Percentiles rank a stretch among this genome's conserved stretches.
Evolutionary conservation across 2,888 invertebrate genomes (phyloP).

Genomic region (Thereva unica): DNA sequence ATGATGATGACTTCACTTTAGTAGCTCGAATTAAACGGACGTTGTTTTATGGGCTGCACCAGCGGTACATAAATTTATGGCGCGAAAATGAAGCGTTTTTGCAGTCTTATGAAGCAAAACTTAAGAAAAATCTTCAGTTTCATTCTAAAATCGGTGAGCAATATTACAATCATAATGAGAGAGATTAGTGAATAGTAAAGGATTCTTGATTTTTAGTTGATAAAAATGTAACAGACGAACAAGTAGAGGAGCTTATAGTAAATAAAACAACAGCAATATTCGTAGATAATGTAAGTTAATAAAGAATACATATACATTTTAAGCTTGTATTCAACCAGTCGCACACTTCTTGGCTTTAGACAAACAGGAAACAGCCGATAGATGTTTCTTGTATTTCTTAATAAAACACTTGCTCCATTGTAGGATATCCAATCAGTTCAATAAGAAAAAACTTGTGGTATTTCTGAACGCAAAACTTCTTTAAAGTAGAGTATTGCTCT

Average conservation of each 20-base stretch:
- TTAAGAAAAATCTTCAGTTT: slow-evolving; percentile 55
- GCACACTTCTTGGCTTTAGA: neutral
- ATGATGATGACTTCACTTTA: slow-evolving; percentile 52
- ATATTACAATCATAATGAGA: slow-evolving; percentile 8
- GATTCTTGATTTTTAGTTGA: slow-evolving; percentile 49
- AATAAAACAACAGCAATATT: slow-evolving; percentile 57
- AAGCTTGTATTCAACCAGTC: neutral
- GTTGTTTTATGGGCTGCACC: slow-evolving; percentile 55
- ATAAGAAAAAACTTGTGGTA: too few species aligned
- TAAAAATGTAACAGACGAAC: slow-evolving; percentile 56
- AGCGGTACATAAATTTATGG: slow-evolving; percentile 56
- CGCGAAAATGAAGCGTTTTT: slow-evolving; percentile 54
- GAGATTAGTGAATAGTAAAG: slow-evolving; percentile 16
- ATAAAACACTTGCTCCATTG: too few species aligned
- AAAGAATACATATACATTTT: neutral
- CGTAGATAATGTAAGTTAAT: slow-evolving; percentile 56
- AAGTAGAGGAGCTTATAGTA: slow-evolving; percentile 56
- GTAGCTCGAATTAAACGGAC: slow-evolving; percentile 57
- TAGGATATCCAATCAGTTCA: too few species aligned
- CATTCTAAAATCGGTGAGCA: slow-evolving; percentile 57
- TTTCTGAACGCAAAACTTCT: too few species aligned
- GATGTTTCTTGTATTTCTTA: too few species aligned
- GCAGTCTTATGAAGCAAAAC: slow-evolving; percentile 53
- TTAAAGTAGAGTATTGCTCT: too few species aligned
- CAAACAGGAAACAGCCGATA: too few species aligned